A percentile compares a stretch with the other conserved stretches of the same genome.
phyloP scores from a whole-genome alignment of 2,797 vertebrate species.

The Diplodus sargus region DNA sequence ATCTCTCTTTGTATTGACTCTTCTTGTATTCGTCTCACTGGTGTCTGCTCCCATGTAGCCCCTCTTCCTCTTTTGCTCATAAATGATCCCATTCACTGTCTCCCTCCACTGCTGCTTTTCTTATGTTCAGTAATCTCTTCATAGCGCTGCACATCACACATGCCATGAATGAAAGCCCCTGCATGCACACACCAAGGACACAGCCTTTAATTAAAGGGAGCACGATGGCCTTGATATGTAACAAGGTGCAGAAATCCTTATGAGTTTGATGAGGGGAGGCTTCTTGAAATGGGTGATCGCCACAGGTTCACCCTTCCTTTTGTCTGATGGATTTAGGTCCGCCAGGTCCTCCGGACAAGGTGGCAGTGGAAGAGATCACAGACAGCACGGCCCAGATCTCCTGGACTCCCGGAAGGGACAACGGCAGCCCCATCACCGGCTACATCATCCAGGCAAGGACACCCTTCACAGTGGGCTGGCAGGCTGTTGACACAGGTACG shows the following conservation, averaged over 20 bases:
- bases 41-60: slow-evolving; percentile 11
- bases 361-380: slow-evolving; percentile 88
- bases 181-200: slow-evolving; percentile 40
- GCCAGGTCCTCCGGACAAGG: slow-evolving; percentile 85
- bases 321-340: slow-evolving; percentile 81
- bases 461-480: slow-evolving; percentile 88
- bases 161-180: slow-evolving; percentile 33
- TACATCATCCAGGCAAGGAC: slow-evolving; percentile 86
- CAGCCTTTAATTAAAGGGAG: slow-evolving; percentile 55
- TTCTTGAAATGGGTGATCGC: slow-evolving; percentile 26
- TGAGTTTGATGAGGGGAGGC: slow-evolving; percentile 36
- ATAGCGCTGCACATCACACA: slow-evolving; percentile 20
- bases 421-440: slow-evolving; percentile 87
- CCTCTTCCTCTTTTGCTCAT: slow-evolving; percentile 18
- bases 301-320: slow-evolving; percentile 44
- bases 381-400: slow-evolving; percentile 88
- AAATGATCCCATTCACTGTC: slow-evolving; percentile 37
- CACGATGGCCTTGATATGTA: slow-evolving; percentile 51
- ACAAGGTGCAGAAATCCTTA: slow-evolving; percentile 26
- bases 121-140: slow-evolving; percentile 33
- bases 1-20: slow-evolving; percentile 4
- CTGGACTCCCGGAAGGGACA: slow-evolving; percentile 87
- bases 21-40: slow-evolving; percentile 18
- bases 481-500: slow-evolving; percentile 86
- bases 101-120: slow-evolving; percentile 17